phyloP scores from a whole-genome alignment of 2,797 vertebrate species.

The Esox lucius region DNA sequence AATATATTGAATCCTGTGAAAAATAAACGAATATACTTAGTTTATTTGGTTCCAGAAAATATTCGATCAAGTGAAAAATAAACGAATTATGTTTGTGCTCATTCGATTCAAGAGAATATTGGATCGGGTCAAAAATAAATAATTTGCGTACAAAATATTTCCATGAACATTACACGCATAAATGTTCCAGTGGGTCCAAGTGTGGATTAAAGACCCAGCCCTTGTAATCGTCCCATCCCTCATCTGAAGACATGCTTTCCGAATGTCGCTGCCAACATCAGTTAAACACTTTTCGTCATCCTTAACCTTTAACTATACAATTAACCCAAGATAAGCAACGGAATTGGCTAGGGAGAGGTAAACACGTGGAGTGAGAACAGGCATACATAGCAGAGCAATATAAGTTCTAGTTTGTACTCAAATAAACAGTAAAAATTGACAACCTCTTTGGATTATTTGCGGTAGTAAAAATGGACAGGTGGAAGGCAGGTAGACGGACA shows the following conservation, averaged over 20 bases:
- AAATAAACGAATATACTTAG: too few species aligned
- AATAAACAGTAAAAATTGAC: constrained; percentile 74
- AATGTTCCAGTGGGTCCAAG: too few species aligned
- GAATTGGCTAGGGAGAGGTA: constrained; percentile 33
- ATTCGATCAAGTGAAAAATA: neutral
- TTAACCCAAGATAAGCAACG: constrained; percentile 47
- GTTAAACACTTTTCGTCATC: constrained; percentile 28
- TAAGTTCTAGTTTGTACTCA: constrained; percentile 60
- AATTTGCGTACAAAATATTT: neutral
- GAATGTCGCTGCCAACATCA: neutral
- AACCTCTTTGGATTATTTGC: constrained; percentile 64
- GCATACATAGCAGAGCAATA: constrained; percentile 34
- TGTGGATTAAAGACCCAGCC: neutral
- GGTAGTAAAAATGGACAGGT: constrained; percentile 81
- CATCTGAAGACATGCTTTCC: constrained; percentile 3
- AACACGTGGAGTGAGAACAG: neutral
- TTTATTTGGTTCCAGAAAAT: neutral
- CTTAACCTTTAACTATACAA: constrained; percentile 20
- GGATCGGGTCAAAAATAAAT: neutral
- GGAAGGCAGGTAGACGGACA: constrained; percentile 65
- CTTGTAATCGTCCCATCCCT: neutral
- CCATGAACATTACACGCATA: neutral
- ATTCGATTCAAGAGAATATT: neutral
- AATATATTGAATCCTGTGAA: too few species aligned
- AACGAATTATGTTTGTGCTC: neutral